phyloP scores from a whole-genome alignment of 2,888 invertebrate genomes.

The Plagodis dolabraria region DNA sequence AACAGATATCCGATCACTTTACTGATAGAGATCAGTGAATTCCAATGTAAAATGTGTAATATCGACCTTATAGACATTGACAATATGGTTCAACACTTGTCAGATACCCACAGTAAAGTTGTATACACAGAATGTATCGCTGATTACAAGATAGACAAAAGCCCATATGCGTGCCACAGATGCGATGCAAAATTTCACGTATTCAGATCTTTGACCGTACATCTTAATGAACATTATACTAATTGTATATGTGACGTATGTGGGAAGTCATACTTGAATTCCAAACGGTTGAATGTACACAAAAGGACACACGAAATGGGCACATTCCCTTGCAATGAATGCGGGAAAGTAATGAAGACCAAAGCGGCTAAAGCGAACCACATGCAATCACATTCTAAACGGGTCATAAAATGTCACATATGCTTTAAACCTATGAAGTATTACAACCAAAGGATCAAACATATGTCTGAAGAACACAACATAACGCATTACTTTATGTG shows the following conservation, averaged over 20 bases:
- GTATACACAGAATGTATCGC: conserved; percentile 74
- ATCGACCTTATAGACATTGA: conserved; percentile 60
- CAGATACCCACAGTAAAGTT: conserved; percentile 56
- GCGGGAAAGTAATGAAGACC: conserved; percentile 68
- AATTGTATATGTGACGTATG: conserved; percentile 80
- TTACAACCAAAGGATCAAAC: conserved; percentile 73
- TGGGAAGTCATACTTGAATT: conserved; percentile 78
- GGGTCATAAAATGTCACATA: conserved; percentile 68
- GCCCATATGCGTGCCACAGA: conserved; percentile 68
- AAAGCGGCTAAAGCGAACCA: conserved; percentile 69
- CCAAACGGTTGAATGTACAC: conserved; percentile 77
- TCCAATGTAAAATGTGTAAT: conserved; percentile 65
- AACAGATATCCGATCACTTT: conserved; percentile 72
- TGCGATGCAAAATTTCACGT: conserved; percentile 69
- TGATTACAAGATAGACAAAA: conserved; percentile 67
- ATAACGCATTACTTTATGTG: conserved; percentile 73
- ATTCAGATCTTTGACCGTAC: conserved; percentile 69
- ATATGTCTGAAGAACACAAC: conserved; percentile 71
- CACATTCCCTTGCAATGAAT: conserved; percentile 60
- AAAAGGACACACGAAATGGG: conserved; percentile 77
- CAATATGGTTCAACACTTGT: conserved; percentile 61
- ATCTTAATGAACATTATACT: conserved; percentile 79
- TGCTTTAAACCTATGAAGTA: conserved; percentile 74
- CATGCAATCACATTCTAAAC: conserved; percentile 69
- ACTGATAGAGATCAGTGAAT: conserved; percentile 71